A percentile compares a stretch with the other conserved stretches of the same genome.
Evolutionary conservation across 2,113 vertebrate genomes (phyloP).

Genomic region (Columba livia): DNA sequence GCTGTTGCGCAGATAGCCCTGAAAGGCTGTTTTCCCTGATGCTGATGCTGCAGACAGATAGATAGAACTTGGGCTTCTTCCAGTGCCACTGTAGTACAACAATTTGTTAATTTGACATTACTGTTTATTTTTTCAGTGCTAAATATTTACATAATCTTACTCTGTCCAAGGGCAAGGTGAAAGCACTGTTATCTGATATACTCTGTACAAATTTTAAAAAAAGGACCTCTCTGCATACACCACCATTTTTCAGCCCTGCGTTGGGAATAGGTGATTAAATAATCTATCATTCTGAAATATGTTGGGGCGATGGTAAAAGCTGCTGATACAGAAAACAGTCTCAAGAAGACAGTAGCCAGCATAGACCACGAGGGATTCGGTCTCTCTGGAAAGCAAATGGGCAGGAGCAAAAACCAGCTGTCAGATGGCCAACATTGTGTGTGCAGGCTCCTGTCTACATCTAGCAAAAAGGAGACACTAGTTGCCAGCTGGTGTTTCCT

Average conservation of each 20-base stretch:
- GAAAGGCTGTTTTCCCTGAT: background rate
- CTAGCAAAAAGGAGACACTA: background rate
- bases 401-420: background rate
- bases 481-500: background rate
- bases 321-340: background rate
- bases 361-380: background rate
- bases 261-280: background rate
- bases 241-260: fast-evolving
- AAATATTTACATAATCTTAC: constrained; percentile 66
- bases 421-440: background rate
- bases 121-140: constrained; percentile 58
- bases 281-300: background rate
- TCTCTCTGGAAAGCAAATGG: background rate
- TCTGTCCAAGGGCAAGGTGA: constrained; percentile 57
- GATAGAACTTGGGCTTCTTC: constrained; percentile 56
- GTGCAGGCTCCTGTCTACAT: background rate
- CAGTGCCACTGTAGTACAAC: constrained; percentile 45
- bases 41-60: background rate
- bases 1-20: background rate
- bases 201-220: background rate
- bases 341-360: background rate
- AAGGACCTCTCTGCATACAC: background rate
- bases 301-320: background rate
- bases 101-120: constrained; percentile 62
- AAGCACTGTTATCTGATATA: constrained; percentile 60